Evolutionary conservation across 2,797 vertebrate genomes (phyloP).

Genomic region (Pogonophryne albipinna): DNA sequence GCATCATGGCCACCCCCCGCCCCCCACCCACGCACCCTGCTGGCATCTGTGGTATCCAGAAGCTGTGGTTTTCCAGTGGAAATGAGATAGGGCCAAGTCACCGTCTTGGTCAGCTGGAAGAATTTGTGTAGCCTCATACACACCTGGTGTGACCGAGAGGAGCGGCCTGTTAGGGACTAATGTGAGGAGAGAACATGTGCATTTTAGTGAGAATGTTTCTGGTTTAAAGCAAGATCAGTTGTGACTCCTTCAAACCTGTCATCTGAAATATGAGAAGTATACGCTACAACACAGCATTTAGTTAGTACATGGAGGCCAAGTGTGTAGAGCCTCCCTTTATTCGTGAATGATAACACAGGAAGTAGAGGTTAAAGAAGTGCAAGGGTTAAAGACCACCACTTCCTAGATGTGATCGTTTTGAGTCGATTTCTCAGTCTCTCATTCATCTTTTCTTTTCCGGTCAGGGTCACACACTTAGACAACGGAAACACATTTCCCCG

Average conservation of each 20-base stretch:
- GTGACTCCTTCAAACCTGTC: not conserved
- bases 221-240: not conserved
- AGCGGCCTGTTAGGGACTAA: conserved; percentile 18
- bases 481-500: conserved; percentile 59
- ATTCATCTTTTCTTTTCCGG: conserved; percentile 87
- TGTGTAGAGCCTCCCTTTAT: conserved; percentile 26
- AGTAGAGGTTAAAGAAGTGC: conserved; percentile 72
- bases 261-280: not conserved
- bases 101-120: conserved; percentile 59
- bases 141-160: conserved; percentile 62
- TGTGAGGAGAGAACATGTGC: conserved; percentile 10
- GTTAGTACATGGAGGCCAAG: not conserved
- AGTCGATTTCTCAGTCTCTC: conserved; percentile 72
- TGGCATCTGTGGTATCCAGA: conserved; percentile 80
- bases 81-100: conserved; percentile 78
- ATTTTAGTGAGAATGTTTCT: conserved; percentile 12
- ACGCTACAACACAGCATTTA: not conserved
- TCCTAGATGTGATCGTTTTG: conserved; percentile 87
- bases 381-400: conserved; percentile 84
- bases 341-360: conserved; percentile 74
- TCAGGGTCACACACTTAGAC: conserved; percentile 24
- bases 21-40: conserved; percentile 57
- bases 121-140: conserved; percentile 60
- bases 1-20: conserved; percentile 46
- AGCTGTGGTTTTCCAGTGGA: conserved; percentile 83